Percentiles rank a stretch among this genome's conserved stretches.
These are phyloP conservation scores for Meles meles DNA, from an alignment of 2,113 vertebrate genomes.

Conservation along the genomic window DNA sequence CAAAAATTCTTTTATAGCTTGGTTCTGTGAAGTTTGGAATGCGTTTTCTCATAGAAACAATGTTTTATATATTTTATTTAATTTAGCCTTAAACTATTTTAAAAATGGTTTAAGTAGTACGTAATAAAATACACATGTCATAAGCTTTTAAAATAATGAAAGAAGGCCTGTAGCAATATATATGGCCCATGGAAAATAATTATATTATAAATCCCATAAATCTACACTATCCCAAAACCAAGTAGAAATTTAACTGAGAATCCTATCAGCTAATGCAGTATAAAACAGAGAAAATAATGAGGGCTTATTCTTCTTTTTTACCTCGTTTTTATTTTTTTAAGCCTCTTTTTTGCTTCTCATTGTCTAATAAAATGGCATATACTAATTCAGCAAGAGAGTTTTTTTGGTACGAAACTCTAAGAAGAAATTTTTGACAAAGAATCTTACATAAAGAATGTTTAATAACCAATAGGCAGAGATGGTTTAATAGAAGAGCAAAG, in stretches of 20 bases:
- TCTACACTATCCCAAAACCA: conserved; percentile 38
- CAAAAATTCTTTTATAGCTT: conserved; percentile 61
- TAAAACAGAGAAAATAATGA: conserved; percentile 2
- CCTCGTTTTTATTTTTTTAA: not conserved
- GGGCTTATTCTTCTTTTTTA: not conserved
- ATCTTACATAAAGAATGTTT: not conserved
- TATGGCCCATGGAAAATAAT: conserved; percentile 55
- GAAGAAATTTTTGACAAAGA: not conserved
- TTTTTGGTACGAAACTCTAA: conserved; percentile 23
- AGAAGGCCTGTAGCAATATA: conserved; percentile 48
- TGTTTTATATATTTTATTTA: conserved; percentile 61
- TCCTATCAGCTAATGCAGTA: not conserved
- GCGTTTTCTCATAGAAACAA: conserved; percentile 55
- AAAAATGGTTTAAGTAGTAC: conserved; percentile 52
- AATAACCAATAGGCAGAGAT: not conserved
- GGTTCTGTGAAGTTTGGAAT: conserved; percentile 58
- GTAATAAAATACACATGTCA: conserved; percentile 63
- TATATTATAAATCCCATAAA: conserved; percentile 57
- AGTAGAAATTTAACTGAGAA: conserved; percentile 46
- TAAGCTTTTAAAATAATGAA: conserved; percentile 61
- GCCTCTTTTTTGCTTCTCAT: not conserved
- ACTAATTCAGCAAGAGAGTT: not conserved
- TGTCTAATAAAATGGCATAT: not conserved
- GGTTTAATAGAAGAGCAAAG: not conserved
- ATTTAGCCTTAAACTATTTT: conserved; percentile 63